phyloP scores from a whole-genome alignment of 35 echinoderm and acorn worm species.

The Apostichopus japonicus region DNA sequence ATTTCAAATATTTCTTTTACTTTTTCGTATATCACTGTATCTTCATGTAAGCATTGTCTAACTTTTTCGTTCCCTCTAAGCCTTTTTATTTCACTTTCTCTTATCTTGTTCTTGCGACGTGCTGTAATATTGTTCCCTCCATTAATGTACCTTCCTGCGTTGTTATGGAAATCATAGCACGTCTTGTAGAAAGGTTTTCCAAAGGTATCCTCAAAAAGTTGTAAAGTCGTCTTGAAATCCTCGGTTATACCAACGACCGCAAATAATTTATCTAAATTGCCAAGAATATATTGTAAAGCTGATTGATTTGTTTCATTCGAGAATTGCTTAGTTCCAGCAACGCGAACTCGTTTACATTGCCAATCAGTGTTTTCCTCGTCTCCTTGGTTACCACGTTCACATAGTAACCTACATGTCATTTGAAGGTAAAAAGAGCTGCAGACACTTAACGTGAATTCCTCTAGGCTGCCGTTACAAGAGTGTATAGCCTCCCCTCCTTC shows the following conservation, averaged over 20 bases:
- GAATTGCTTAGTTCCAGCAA: not conserved
- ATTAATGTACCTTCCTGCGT: not conserved
- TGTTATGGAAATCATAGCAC: not conserved
- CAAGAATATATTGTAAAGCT: not conserved
- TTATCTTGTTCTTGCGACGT: not conserved
- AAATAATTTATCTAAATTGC: conserved; percentile 1
- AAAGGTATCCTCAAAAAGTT: conserved; percentile 13
- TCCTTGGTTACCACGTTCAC: not conserved
- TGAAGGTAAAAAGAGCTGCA: not conserved
- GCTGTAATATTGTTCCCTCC: not conserved
- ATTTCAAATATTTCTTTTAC: not conserved
- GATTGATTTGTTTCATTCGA: not conserved
- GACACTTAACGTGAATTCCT: not conserved
- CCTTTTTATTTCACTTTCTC: not conserved
- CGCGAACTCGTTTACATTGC: not conserved
- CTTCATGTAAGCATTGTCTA: not conserved
- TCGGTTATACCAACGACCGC: not conserved
- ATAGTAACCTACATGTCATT: not conserved
- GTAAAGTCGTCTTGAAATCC: not conserved
- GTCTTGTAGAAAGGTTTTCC: not conserved
- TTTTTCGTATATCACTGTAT: not conserved
- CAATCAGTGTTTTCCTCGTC: not conserved
- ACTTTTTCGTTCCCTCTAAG: not conserved
- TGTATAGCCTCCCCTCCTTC: not conserved
- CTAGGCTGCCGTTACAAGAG: not conserved